Evolutionary conservation across 2,888 invertebrate genomes (phyloP), one percentile per base, ranked within the genome.

Genomic region (Ormyrus labotus): DNA sequence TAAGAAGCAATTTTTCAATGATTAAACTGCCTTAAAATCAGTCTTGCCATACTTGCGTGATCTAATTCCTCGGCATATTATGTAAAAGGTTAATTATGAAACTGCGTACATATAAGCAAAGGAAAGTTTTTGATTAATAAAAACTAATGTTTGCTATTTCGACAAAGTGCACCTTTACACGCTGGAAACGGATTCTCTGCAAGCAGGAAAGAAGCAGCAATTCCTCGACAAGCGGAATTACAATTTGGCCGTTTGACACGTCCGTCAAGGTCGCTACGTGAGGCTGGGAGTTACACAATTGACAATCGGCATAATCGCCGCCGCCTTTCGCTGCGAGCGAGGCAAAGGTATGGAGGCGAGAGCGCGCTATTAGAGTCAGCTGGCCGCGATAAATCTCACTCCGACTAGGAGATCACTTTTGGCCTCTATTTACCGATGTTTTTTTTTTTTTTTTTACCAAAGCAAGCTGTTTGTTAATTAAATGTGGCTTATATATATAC

Each of bases 211-310:
- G 11, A 53, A 51, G 19, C 61, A 34, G 11, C 65, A 48, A 74
- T 48, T 60, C 34, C 34, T 34, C 61, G 7, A 72, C 61, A 9
- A 50, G 67, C 75, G 77, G 70, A 63, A 68, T 81, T 79, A 69
- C 80, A 64, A 34, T 34, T 34, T 34, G 34, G 34, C 34, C 34
- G 34, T 3, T 34, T 3, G 74, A 70, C 70, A 64, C 69, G 68
- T 61, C 47, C 69, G 74, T 77, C 83, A 84, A 83, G 84, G 84
- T 83, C 84, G 80, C 76, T 80, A 80, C 71, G 80, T 77, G 78
- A 78, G 34, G 34, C 82, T 11, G n/a, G n/a, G 78, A 78, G 80
- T 84, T 84, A 83, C 83, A 81, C 85, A 84, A 83, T 82, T 83
- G 83, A 83, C 83, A 82, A 84, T 83, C 83, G 81, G 69, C 81